A percentile compares a stretch with the other conserved stretches of the same genome.
Evolutionary conservation across 2,797 vertebrate species (phyloP).

Genomic region (Artibeus lituratus): DNA sequence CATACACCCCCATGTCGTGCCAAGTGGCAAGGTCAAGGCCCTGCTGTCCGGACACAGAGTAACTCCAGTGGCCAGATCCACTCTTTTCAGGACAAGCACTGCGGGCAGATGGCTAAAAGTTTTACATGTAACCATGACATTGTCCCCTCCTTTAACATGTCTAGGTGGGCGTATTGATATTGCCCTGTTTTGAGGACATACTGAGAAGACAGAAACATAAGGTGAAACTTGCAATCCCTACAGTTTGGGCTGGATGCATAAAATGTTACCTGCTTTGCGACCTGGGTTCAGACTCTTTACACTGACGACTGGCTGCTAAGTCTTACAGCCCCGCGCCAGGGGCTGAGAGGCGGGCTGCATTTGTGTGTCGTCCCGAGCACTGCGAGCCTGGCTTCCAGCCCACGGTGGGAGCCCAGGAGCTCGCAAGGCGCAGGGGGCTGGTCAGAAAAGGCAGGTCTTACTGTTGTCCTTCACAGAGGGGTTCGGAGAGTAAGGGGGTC

Average conservation of each 20-base stretch:
- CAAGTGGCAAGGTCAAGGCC: constrained; percentile 80
- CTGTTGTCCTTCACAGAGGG: background rate
- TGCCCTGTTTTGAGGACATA: constrained; percentile 82
- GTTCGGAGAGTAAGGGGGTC: background rate
- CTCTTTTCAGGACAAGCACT: constrained; percentile 81
- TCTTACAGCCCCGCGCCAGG: background rate
- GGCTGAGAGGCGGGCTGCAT: background rate
- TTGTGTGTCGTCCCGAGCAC: background rate
- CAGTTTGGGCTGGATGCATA: background rate
- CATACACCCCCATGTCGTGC: constrained; percentile 79
- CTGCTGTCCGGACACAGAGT: constrained; percentile 78
- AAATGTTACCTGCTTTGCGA: background rate
- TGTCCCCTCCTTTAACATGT: constrained; percentile 83
- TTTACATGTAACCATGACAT: constrained; percentile 80
- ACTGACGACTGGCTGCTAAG: background rate
- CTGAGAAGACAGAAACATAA: constrained; percentile 72
- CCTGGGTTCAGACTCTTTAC: background rate
- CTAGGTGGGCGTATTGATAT: constrained; percentile 79
- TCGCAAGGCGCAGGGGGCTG: background rate
- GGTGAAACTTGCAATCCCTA: constrained; percentile 12
- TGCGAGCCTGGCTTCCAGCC: background rate
- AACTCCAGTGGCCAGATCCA: constrained; percentile 70
- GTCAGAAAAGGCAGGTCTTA: background rate
- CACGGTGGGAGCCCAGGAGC: background rate
- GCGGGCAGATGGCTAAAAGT: constrained; percentile 80